phyloP scores from a whole-genome alignment of 2,113 vertebrate genomes.

The Sceloporus tristichus region DNA sequence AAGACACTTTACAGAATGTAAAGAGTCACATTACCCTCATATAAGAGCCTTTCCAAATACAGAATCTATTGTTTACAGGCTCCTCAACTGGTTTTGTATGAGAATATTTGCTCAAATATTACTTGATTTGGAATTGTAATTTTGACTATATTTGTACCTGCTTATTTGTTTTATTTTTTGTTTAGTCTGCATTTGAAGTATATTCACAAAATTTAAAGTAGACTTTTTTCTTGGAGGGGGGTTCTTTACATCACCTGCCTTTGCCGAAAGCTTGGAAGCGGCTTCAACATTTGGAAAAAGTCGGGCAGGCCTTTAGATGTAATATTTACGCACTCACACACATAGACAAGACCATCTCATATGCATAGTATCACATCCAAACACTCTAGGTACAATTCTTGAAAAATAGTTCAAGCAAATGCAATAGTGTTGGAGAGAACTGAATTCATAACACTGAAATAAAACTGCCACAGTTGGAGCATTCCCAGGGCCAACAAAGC shows the following conservation, averaged over 20 bases:
- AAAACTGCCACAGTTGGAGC: background rate
- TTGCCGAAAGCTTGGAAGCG: too few relatives aligned
- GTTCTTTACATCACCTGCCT: background rate
- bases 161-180: background rate
- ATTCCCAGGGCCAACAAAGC: too few relatives aligned
- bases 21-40: background rate
- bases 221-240: background rate
- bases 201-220: background rate
- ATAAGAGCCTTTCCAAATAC: background rate
- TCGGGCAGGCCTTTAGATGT: background rate
- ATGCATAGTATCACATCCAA: background rate
- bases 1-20: background rate
- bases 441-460: background rate
- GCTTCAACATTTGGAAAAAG: background rate
- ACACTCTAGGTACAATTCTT: background rate
- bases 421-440: too few relatives aligned
- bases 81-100: background rate
- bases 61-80: background rate
- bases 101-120: background rate
- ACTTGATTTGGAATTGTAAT: background rate
- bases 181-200: background rate
- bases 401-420: too few relatives aligned
- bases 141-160: background rate
- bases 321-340: background rate
- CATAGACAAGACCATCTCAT: background rate